A percentile compares a stretch with the other conserved stretches of the same genome.
phyloP scores from a whole-genome alignment of 2,113 vertebrate genomes.

The Tenrec ecaudatus region DNA sequence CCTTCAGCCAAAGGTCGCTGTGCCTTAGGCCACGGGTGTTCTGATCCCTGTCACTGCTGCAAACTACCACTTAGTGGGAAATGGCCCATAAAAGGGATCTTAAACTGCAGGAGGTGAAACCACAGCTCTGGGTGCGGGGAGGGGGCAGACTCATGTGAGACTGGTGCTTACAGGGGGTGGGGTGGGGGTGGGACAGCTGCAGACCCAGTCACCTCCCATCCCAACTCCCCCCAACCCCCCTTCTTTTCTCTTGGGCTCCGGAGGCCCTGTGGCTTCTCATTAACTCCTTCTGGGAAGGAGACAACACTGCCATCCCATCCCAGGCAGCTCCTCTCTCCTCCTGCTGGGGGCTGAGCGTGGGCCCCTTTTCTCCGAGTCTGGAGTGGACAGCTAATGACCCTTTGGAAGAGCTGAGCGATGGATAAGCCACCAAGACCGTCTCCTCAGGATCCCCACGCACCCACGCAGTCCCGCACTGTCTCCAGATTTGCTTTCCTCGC shows the following conservation, averaged over 20 bases:
- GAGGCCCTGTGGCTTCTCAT: accelerated
- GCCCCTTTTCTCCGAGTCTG: too few relatives aligned
- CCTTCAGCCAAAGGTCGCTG: constrained; percentile 1
- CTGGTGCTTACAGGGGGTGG: too few relatives aligned
- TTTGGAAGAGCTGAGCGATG: not conserved
- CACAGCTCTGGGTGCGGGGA: too few relatives aligned
- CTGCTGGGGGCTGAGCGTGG: not conserved
- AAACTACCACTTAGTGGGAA: constrained; percentile 69
- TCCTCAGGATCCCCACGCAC: not conserved
- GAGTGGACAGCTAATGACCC: not conserved
- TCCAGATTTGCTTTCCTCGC: not conserved
- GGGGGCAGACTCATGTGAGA: too few relatives aligned
- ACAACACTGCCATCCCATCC: not conserved
- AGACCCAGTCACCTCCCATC: too few relatives aligned
- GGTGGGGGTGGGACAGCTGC: too few relatives aligned
- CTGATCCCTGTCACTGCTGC: constrained; percentile 59
- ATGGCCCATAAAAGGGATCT: constrained; percentile 75
- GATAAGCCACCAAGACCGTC: not conserved
- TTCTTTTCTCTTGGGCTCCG: too few relatives aligned
- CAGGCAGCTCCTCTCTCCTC: not conserved
- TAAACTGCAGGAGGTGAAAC: not conserved
- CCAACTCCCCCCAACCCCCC: too few relatives aligned
- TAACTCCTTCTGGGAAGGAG: not conserved
- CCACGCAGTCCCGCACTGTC: not conserved
- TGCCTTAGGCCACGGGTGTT: constrained; percentile 25